Percentiles rank a stretch among this genome's conserved stretches.
These are phyloP conservation scores for Patella vulgata DNA, from an alignment of 1,140 invertebrate genomes.

Conservation along the genomic window DNA sequence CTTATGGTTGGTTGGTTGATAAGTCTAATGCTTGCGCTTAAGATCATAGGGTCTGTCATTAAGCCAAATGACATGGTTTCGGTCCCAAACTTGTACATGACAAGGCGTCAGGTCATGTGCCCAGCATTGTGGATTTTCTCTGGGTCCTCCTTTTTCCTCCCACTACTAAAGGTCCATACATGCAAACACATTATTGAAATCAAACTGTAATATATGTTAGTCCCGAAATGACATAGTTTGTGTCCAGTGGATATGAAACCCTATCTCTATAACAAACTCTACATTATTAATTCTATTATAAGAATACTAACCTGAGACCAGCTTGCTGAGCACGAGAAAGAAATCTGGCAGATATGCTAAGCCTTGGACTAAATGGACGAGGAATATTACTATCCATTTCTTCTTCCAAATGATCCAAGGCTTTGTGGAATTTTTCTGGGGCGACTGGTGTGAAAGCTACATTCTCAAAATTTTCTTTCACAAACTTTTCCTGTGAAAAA, in stretches of 20 bases:
- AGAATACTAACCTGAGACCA: slow-evolving; percentile 33
- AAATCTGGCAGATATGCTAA: slow-evolving; percentile 57
- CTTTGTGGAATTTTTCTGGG: slow-evolving; percentile 49
- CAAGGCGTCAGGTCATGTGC: too few species aligned
- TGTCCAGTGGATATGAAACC: too few species aligned
- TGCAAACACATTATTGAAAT: not conserved
- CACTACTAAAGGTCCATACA: not conserved
- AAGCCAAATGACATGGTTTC: too few species aligned
- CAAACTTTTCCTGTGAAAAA: slow-evolving; percentile 51
- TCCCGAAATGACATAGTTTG: too few species aligned
- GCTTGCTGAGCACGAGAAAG: slow-evolving; percentile 51
- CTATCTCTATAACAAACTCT: too few species aligned
- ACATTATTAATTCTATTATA: too few species aligned
- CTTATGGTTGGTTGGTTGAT: too few species aligned
- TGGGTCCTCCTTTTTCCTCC: too few species aligned
- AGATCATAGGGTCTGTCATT: too few species aligned
- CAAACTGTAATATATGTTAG: too few species aligned
- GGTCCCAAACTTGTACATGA: too few species aligned
- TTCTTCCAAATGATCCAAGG: slow-evolving; percentile 45
- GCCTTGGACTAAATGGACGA: slow-evolving; percentile 40
- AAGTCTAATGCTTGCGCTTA: not conserved
- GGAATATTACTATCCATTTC: slow-evolving; percentile 20
- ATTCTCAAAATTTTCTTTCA: slow-evolving; percentile 59
- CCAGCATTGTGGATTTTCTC: too few species aligned
- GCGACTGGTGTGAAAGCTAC: slow-evolving; percentile 48